A percentile compares a stretch with the other conserved stretches of the same genome.
These are phyloP conservation scores for Bos taurus DNA, from an alignment of 2,113 vertebrate genomes.

Conservation along the genomic window ARS-UCD2.0 NC_037335.1:87241501-87242000, in stretches of 20 bases:
- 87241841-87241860: background rate
- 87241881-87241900: background rate
- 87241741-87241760: background rate
- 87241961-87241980: background rate
- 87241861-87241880: background rate
- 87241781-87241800: background rate
- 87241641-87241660: fast-evolving
- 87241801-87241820: background rate
- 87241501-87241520: background rate
- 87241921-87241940: background rate
- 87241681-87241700: fast-evolving
- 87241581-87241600: fast-evolving
- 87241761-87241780: background rate
- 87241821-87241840: background rate
- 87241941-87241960: too few species aligned
- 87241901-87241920: background rate
- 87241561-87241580: fast-evolving
- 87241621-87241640: background rate
- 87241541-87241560: background rate
- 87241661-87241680: too few species aligned
- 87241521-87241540: background rate
- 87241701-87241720: background rate
- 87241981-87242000: background rate
- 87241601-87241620: fast-evolving
- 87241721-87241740: background rate